phyloP scores from a whole-genome alignment of 2,797 vertebrate species.

The Cuniculus paca region DNA sequence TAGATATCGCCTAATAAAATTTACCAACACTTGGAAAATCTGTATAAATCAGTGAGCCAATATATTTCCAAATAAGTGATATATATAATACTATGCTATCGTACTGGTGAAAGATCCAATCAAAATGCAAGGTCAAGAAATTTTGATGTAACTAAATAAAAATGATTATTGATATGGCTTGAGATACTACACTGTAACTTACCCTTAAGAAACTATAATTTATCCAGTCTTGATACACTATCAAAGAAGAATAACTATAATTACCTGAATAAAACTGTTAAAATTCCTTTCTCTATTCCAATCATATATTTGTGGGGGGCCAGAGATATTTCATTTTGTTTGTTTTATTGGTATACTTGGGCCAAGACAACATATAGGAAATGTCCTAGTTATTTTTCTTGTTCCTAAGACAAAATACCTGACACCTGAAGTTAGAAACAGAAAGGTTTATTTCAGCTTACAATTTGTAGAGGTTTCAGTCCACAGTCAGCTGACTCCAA shows the following conservation, averaged over 20 bases:
- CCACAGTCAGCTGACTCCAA: background rate
- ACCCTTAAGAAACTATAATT: constrained; percentile 18
- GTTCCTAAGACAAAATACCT: background rate
- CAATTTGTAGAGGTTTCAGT: background rate
- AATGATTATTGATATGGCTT: background rate
- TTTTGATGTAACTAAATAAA: constrained; percentile 36
- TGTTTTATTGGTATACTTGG: background rate
- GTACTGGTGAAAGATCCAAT: background rate
- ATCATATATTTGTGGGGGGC: background rate
- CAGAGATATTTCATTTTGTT: background rate
- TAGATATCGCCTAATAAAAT: background rate
- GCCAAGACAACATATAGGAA: background rate
- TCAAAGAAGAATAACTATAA: background rate
- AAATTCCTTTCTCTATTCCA: constrained; percentile 1
- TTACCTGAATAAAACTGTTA: constrained; percentile 38
- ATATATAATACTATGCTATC: background rate
- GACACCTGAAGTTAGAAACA: background rate
- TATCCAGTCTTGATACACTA: constrained; percentile 2
- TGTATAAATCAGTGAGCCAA: background rate
- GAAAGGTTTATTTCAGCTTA: background rate
- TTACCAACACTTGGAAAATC: constrained; percentile 48
- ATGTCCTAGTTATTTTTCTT: background rate
- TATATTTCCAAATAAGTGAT: constrained; percentile 44
- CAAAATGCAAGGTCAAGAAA: background rate
- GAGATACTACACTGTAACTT: background rate